phyloP scores from a whole-genome alignment of 1,140 invertebrate species.

The Reticulitermes speratus region DNA sequence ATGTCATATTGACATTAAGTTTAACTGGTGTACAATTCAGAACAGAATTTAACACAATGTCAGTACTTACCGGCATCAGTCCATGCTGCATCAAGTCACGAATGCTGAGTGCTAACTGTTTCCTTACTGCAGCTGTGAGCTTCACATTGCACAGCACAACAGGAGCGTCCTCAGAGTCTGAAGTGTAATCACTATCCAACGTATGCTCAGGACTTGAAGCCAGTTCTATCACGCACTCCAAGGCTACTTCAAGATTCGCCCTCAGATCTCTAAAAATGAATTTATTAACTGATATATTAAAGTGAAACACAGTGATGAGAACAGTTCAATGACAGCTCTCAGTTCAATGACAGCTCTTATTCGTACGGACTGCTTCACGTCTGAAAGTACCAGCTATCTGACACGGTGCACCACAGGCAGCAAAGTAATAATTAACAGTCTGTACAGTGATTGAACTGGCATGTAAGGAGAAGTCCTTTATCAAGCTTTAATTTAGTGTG shows the following conservation, averaged over 20 bases:
- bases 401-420: no score
- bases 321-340: no score
- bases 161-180: constrained; percentile 61
- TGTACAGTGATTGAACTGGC: no score
- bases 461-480: no score
- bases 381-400: no score
- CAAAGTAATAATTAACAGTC: no score
- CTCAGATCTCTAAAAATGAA: constrained; percentile 71
- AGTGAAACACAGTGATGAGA: neutral
- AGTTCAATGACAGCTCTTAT: no score
- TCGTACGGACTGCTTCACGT: no score
- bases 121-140: constrained; percentile 84
- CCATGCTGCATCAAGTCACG: constrained; percentile 94
- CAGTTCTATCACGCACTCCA: constrained; percentile 73
- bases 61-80: constrained; percentile 58
- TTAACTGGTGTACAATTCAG: no score
- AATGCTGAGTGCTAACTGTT: constrained; percentile 85
- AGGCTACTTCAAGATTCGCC: constrained; percentile 87
- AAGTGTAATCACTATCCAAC: constrained; percentile 59
- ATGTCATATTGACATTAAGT: no score
- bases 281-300: neutral
- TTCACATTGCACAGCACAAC: constrained; percentile 62
- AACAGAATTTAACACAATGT: no score
- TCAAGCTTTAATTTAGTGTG: no score
- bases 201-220: constrained; percentile 51